A percentile compares a stretch with the other conserved stretches of the same genome.
phyloP scores from a whole-genome alignment of 2,113 vertebrate genomes.

The Rhadina sibilatrix region DNA sequence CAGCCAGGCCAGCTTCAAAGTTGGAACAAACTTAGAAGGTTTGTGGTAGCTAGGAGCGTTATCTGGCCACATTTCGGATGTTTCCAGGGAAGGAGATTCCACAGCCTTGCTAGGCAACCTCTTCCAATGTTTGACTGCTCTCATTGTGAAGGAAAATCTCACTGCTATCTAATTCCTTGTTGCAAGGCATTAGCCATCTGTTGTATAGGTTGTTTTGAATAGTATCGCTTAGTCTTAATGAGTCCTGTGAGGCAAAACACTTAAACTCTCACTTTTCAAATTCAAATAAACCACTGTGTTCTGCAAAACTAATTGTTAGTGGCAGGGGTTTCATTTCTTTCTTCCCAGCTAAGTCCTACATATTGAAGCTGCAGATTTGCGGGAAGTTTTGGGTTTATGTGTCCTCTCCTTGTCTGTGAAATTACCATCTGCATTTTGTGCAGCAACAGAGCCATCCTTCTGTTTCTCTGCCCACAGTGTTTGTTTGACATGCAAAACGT shows the following conservation, averaged over 20 bases:
- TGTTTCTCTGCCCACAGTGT: background rate
- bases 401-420: background rate
- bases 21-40: background rate
- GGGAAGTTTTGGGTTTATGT: background rate
- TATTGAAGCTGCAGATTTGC: background rate
- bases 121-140: background rate
- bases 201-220: conserved; percentile 1
- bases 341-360: background rate
- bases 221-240: background rate
- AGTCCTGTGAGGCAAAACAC: conserved; percentile 15
- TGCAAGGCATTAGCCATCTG: conserved; percentile 33
- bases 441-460: background rate
- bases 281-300: conserved; percentile 11
- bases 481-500: background rate
- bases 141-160: background rate
- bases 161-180: conserved; percentile 11
- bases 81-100: conserved; percentile 8
- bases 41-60: background rate
- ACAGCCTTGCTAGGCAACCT: conserved; percentile 9
- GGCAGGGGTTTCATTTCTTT: background rate
- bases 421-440: background rate
- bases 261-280: conserved; percentile 46
- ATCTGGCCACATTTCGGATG: background rate
- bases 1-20: background rate
- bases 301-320: background rate